Base-by-base conservation (phyloP, 2,888 invertebrate genomes). In the Pogonocherus hispidulus region DNA sequence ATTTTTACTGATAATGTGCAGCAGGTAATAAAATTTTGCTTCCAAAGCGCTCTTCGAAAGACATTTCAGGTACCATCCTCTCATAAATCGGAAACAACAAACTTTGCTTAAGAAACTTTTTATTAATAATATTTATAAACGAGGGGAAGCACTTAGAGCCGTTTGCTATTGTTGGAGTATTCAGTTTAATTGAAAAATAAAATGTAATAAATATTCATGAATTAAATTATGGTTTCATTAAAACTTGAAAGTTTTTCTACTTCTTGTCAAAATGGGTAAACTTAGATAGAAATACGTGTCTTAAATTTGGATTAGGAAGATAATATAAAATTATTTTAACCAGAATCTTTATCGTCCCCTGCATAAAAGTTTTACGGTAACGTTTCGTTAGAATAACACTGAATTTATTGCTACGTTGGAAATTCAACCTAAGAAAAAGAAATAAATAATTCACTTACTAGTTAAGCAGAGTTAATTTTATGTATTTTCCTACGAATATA, bases 151-250 rank as follows among this genome's bases (percentile, higher is more conserved):
- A 41, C 14, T 41, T 14, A 16, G 3, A 6, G 16, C n/a, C 14
- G 41, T 41, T 41, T 14, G 41, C 16, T 16, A 41, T 41, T 41
- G 14, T 41, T 41, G 41, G 14, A 9, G 16, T 41, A 41, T n/a
- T n/a, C n/a, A 41, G 14, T 57, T 57, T 57, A 46, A 57, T 22
- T 44, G 18, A 20, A 57, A 57, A 57, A 46, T 57, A 57, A 57
- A 57, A 44, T 18, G 44, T 44, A 57, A 57, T 57, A 46, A 57
- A 57, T 57, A 57, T 57, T 57, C 57, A 57, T 57, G 57, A 57
- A 57, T 14, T 16, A 19, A 57, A 44, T 57, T 46, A 44, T 44
- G 46, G n/a, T 57, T 57, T 57, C 57, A 44, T 44, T 57, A 23
- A 37, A 57, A 44, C 57, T 57, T 57, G 1, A 57, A 41, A 57